Evolutionary conservation across 1,140 invertebrate species (phyloP).

Genomic region (Drosophila baimaii): DNA sequence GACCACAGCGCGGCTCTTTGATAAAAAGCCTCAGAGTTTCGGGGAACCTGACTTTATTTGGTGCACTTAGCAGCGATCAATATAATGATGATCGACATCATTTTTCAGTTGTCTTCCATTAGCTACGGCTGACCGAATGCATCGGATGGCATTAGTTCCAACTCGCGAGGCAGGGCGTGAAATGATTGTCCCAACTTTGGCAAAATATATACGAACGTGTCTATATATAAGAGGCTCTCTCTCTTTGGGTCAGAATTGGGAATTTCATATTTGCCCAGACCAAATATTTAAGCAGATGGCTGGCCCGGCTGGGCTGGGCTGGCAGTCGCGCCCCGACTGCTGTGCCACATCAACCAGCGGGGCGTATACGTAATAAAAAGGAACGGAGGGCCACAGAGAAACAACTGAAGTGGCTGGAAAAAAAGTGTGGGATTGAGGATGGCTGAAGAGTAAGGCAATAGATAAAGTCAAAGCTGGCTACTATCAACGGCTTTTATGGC

Average conservation of each 20-base stretch:
- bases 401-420: conserved; percentile 12
- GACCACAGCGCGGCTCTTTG: not conserved
- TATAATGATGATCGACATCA: conserved; percentile 15
- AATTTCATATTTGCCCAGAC: conserved; percentile 16
- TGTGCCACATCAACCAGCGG: conserved; percentile 56
- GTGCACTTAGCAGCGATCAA: conserved; percentile 6
- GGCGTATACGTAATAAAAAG: conserved; percentile 69
- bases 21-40: not conserved
- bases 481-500: conserved; percentile 45
- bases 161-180: conserved; percentile 7
- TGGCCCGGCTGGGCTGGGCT: not conserved
- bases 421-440: not conserved
- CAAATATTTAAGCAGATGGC: conserved; percentile 50
- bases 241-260: not conserved
- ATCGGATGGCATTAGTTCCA: conserved; percentile 35
- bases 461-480: conserved; percentile 43
- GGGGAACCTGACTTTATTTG: not conserved
- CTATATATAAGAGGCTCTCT: not conserved
- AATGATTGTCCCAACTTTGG: not conserved
- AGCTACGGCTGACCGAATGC: conserved; percentile 24
- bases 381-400: not conserved
- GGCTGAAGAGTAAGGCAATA: conserved; percentile 8
- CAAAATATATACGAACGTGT: not conserved
- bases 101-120: conserved; percentile 14
- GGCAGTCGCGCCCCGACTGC: conserved; percentile 32